Evolutionary conservation across 2,113 vertebrate genomes (phyloP).

Genomic region (Rattus rattus): DNA sequence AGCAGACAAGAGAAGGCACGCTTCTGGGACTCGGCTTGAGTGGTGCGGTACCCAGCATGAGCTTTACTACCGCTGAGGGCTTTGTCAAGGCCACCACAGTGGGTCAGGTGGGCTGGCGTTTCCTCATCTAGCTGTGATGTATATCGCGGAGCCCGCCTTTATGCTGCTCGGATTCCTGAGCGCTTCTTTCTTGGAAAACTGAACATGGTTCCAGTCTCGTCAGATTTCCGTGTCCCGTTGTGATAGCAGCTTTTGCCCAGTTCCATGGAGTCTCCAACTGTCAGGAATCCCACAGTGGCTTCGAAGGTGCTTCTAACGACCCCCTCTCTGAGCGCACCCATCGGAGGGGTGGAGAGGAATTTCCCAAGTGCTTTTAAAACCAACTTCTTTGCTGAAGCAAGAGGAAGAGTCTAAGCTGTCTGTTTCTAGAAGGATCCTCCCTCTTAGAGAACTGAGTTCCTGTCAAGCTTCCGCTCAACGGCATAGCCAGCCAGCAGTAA

Average conservation of each 20-base stretch:
- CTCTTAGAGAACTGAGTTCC: not conserved
- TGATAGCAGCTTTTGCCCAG: slow-evolving; percentile 95
- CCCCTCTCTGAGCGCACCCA: slow-evolving; percentile 90
- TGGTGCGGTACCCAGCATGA: not conserved
- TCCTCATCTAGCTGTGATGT: not conserved
- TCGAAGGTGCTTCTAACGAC: slow-evolving; percentile 95
- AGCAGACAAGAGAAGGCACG: not conserved
- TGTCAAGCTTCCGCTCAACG: accelerated
- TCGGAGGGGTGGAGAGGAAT: slow-evolving; percentile 66
- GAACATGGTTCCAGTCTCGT: not conserved
- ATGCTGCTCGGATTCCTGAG: not conserved
- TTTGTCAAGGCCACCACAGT: not conserved
- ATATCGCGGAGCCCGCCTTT: not conserved
- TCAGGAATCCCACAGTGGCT: slow-evolving; percentile 96
- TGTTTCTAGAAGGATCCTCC: not conserved
- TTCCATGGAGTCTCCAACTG: slow-evolving; percentile 97
- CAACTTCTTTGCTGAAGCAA: slow-evolving; percentile 85
- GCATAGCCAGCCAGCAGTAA: not conserved
- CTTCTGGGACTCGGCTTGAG: not conserved
- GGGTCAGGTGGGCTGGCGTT: not conserved
- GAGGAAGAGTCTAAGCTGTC: not conserved
- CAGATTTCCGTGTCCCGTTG: slow-evolving; percentile 88
- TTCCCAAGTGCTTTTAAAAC: slow-evolving; percentile 88
- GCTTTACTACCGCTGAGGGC: not conserved
- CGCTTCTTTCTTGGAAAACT: not conserved